Evolutionary conservation across 30 jellyfish, hydroid and myxozoan genomes (phyloP).

Genomic region (Aurelia aurita complex sp. Pacific): DNA sequence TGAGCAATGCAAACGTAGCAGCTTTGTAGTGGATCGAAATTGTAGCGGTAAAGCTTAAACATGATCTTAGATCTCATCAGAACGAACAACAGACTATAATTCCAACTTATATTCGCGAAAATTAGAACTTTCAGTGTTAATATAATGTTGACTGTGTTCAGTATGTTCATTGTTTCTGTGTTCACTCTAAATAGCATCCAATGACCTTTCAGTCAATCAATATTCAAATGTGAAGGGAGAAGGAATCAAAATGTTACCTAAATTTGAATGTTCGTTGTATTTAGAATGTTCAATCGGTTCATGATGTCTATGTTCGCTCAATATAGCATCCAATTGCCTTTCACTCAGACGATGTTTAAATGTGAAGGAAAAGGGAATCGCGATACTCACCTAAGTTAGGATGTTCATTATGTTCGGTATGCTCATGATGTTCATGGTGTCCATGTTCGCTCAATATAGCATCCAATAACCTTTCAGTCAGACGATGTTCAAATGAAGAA

Average conservation of each 20-base stretch:
- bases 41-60: too few relatives aligned
- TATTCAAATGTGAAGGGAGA: slow-evolving; percentile 55
- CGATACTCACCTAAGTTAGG: too few relatives aligned
- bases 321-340: slow-evolving; percentile 78
- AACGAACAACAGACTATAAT: too few relatives aligned
- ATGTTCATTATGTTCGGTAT: slow-evolving; percentile 5
- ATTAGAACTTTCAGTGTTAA: too few relatives aligned
- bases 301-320: slow-evolving; percentile 51
- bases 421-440: slow-evolving; percentile 32
- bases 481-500: slow-evolving; percentile 77
- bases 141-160: too few relatives aligned
- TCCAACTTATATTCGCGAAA: too few relatives aligned
- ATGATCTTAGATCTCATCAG: too few relatives aligned
- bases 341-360: slow-evolving; percentile 86
- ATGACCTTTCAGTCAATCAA: slow-evolving; percentile 77
- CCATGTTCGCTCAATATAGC: slow-evolving; percentile 73
- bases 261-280: background rate
- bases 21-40: too few relatives aligned
- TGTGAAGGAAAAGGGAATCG: background rate
- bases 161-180: slow-evolving; percentile 7
- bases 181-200: slow-evolving; percentile 75
- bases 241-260: too few relatives aligned
- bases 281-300: background rate
- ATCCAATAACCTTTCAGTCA: slow-evolving; percentile 89
- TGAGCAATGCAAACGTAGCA: too few relatives aligned